A percentile compares a stretch with the other conserved stretches of the same genome.
phyloP scores from a whole-genome alignment of 2,113 vertebrate genomes.

The Hypocryptadius cinnamomeus region DNA sequence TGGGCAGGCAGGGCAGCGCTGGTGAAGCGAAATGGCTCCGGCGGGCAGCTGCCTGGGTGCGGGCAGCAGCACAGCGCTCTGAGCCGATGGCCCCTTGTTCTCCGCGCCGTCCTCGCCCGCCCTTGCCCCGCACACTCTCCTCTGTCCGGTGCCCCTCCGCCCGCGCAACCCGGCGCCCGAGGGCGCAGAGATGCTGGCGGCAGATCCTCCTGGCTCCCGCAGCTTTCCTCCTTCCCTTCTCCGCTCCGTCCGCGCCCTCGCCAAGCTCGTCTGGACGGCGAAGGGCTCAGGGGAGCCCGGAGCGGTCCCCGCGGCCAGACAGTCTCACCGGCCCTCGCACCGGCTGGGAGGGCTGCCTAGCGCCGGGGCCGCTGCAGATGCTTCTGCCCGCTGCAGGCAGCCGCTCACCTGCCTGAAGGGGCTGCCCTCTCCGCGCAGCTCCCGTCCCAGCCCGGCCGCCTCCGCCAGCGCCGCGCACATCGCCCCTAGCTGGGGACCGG shows the following conservation, averaged over 20 bases:
- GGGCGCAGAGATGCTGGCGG: neutral
- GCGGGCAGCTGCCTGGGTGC: neutral
- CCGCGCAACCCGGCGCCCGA: neutral
- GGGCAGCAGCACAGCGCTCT: neutral
- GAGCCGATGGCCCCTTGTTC: neutral
- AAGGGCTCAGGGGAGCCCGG: neutral
- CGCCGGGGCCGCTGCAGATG: neutral
- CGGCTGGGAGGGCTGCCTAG: neutral
- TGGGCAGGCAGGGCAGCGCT: neutral
- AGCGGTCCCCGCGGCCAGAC: neutral
- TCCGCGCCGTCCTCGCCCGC: neutral
- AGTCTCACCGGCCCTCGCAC: neutral
- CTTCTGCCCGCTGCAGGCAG: neutral
- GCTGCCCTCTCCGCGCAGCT: neutral
- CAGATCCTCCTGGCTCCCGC: neutral
- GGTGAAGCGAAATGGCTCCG: slow-evolving; percentile 8
- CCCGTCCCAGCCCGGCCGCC: neutral
- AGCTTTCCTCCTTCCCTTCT: neutral
- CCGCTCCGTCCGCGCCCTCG: neutral
- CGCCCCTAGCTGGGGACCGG: neutral
- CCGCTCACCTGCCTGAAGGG: neutral
- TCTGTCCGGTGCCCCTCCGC: neutral
- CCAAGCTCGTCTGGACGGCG: neutral
- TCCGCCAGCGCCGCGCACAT: neutral
- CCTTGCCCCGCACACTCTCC: neutral